Conservation (phyloP, 2,888 invertebrate genomes). For the Sisyra terminalis region DNA sequence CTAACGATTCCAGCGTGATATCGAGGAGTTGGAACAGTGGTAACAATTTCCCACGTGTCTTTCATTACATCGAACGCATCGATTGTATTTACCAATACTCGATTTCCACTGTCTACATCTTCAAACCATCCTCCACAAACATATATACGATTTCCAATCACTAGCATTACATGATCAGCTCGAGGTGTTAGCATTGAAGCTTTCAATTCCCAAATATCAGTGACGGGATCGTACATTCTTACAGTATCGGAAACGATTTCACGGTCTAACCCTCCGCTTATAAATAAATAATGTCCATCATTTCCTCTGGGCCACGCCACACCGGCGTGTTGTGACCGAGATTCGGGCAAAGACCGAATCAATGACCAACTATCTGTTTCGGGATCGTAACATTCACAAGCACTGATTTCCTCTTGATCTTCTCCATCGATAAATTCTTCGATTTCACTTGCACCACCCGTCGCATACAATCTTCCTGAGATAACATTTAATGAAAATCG, state of each 20-base stretch:
- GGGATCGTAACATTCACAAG: constrained; percentile 44
- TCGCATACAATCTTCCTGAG: constrained; percentile 35
- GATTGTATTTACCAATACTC: constrained; percentile 41
- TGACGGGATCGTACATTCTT: constrained; percentile 31
- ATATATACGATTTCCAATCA: constrained; percentile 37
- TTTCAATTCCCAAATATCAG: constrained; percentile 34
- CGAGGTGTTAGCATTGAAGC: constrained; percentile 39
- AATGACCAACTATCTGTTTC: constrained; percentile 38
- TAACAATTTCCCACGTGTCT: constrained; percentile 41
- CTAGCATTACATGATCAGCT: constrained; percentile 47
- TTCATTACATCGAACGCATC: constrained; percentile 42
- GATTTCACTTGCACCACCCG: constrained; percentile 44
- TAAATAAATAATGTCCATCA: constrained; percentile 26
- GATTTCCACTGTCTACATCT: constrained; percentile 29
- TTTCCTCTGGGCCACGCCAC: constrained; percentile 27
- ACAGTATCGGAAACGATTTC: constrained; percentile 31
- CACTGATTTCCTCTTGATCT: constrained; percentile 24
- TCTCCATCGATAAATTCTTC: constrained; percentile 28
- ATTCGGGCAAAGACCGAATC: constrained; percentile 34
- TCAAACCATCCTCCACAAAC: constrained; percentile 51
- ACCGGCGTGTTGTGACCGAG: constrained; percentile 42
- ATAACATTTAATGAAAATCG: constrained; percentile 47
- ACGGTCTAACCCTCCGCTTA: constrained; percentile 38
- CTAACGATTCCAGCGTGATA: constrained; percentile 51
- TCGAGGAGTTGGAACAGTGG: constrained; percentile 44